phyloP scores from a whole-genome alignment of 2,113 vertebrate genomes.

The Melanocharis versteri region DNA sequence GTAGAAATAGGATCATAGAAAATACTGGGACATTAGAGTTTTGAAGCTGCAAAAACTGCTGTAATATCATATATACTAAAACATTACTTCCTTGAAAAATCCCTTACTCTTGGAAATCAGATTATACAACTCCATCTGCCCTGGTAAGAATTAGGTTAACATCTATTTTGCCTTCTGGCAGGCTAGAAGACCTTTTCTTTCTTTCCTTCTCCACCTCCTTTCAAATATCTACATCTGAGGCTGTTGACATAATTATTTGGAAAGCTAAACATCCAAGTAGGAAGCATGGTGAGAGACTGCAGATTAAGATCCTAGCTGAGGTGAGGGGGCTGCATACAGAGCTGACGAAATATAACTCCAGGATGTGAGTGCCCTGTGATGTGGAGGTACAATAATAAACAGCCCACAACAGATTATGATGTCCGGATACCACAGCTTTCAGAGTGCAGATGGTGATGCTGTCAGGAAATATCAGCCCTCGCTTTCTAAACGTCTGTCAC shows the following conservation, averaged over 20 bases:
- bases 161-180: background rate
- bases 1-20: background rate
- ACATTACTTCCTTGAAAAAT: background rate
- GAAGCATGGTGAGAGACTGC: background rate
- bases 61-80: background rate
- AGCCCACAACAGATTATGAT: background rate
- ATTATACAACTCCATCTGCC: background rate
- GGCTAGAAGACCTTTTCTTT: background rate
- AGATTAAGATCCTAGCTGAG: background rate
- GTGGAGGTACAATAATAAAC: background rate
- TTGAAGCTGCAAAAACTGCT: background rate
- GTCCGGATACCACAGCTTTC: background rate
- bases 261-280: background rate
- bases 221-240: background rate
- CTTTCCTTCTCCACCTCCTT: background rate
- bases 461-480: background rate
- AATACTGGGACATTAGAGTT: background rate
- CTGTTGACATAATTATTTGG: background rate
- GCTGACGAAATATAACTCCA: background rate
- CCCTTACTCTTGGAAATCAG: background rate
- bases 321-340: background rate
- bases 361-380: accelerated
- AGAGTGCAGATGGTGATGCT: constrained; percentile 25
- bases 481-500: background rate
- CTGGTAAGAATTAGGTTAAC: constrained; percentile 1